Conservation (phyloP, 2,888 invertebrate genomes). For the Cheilosia vulpina region DNA sequence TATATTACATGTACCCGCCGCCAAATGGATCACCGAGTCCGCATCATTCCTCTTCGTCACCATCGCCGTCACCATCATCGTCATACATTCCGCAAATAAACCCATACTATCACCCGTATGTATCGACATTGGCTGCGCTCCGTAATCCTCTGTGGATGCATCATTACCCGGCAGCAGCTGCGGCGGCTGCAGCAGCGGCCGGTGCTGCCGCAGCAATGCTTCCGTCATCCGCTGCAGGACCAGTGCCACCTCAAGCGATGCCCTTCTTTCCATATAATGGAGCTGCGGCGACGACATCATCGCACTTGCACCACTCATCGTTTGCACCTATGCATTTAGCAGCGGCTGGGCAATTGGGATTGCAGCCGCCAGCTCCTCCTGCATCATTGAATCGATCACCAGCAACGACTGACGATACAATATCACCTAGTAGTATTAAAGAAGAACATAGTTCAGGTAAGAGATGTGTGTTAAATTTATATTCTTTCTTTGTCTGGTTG, state of each 20-base stretch:
- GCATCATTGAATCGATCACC: conserved; percentile 76
- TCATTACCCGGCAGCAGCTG: conserved; percentile 83
- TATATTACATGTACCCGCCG: conserved; percentile 83
- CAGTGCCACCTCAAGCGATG: conserved; percentile 83
- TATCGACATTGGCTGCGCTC: conserved; percentile 83
- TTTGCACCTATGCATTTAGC: conserved; percentile 76
- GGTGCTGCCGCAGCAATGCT: conserved; percentile 69
- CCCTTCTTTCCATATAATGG: conserved; percentile 82
- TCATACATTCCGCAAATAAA: conserved; percentile 82
- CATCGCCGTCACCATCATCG: conserved; percentile 80
- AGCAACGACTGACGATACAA: conserved; percentile 78
- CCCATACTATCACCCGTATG: conserved; percentile 82
- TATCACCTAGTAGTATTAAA: conserved; percentile 83
- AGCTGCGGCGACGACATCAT: conserved; percentile 78
- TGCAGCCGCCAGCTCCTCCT: conserved; percentile 67
- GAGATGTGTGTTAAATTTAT: conserved; percentile 52
- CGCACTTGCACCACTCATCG: conserved; percentile 75
- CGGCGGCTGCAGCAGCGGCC: conserved; percentile 82
- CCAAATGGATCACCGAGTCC: conserved; percentile 79
- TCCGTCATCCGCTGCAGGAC: conserved; percentile 66
- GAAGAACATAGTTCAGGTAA: conserved; percentile 84
- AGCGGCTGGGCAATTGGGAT: conserved; percentile 71
- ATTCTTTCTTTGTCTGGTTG: not conserved
- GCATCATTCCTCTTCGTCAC: conserved; percentile 78
- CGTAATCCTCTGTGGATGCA: conserved; percentile 85